Percentiles rank a stretch among this genome's conserved stretches.
These are phyloP conservation scores for Drosophila ercepeae DNA, from an alignment of 1,140 invertebrate species.

Conservation along the genomic window DNA sequence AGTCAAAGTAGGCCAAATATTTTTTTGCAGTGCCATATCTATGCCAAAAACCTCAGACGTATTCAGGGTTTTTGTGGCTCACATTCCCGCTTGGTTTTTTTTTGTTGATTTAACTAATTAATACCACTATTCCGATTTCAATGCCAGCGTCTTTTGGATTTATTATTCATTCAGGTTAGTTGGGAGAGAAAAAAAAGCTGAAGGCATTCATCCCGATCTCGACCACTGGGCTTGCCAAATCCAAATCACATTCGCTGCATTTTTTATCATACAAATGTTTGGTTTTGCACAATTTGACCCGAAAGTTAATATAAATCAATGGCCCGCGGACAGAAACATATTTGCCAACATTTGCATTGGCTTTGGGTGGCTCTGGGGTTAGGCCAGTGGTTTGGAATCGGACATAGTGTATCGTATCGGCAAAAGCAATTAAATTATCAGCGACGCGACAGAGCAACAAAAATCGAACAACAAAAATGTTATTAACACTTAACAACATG, in stretches of 20 bases:
- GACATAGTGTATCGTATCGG: conserved; percentile 22
- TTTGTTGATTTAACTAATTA: conserved; percentile 49
- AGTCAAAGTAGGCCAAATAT: not conserved
- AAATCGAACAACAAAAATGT: conserved; percentile 51
- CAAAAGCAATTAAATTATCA: conserved; percentile 64
- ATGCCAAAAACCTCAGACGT: conserved; percentile 1
- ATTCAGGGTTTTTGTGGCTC: conserved; percentile 37
- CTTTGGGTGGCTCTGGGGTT: conserved; percentile 14
- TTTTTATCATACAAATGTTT: conserved; percentile 38
- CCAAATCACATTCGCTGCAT: conserved; percentile 21
- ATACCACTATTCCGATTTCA: conserved; percentile 46
- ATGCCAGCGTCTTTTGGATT: conserved; percentile 41
- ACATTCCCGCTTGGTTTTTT: conserved; percentile 31
- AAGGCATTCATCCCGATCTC: conserved; percentile 29
- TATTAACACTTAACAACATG: conserved; percentile 72
- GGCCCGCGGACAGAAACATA: conserved; percentile 24
- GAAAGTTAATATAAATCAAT: conserved; percentile 45
- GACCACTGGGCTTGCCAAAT: conserved; percentile 32
- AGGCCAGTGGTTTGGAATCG: not conserved
- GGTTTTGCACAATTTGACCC: conserved; percentile 45
- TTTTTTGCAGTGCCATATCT: conserved; percentile 26
- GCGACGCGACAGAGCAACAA: conserved; percentile 20
- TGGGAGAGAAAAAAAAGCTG: conserved; percentile 3
- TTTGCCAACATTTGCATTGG: conserved; percentile 42
- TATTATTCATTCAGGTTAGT: conserved; percentile 25